phyloP scores from a whole-genome alignment of 1,140 invertebrate genomes.

The Triops longicaudatus region DNA sequence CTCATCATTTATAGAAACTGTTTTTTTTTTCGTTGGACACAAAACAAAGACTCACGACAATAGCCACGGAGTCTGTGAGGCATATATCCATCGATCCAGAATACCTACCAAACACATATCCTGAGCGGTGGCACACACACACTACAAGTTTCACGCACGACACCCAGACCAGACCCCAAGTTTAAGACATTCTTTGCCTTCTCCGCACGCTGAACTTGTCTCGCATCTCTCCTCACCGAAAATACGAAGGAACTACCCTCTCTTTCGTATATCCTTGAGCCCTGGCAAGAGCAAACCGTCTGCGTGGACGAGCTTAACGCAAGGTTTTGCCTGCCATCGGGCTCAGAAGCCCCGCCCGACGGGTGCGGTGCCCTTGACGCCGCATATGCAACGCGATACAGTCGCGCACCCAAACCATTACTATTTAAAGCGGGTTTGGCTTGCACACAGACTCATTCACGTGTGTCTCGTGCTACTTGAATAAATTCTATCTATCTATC shows the following conservation, averaged over 20 bases:
- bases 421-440: no score
- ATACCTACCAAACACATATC: background rate
- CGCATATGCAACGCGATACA: background rate
- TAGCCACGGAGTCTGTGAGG: background rate
- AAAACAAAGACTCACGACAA: background rate
- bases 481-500: no score
- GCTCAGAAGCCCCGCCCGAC: background rate
- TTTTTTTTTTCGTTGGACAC: background rate
- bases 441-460: no score
- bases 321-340: no score
- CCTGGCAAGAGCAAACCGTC: background rate
- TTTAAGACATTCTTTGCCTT: slow-evolving; percentile 3
- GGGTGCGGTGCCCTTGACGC: background rate
- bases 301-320: background rate
- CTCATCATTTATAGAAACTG: background rate
- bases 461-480: no score
- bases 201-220: background rate
- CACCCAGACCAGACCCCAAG: background rate
- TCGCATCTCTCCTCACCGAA: slow-evolving; percentile 3
- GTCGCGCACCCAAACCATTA: no score
- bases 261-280: background rate
- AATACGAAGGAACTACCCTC: background rate
- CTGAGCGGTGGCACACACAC: background rate
- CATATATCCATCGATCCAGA: background rate
- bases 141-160: background rate